Conservation (phyloP, 2,888 invertebrate genomes). For the Hirtodrosophila cameraria region DNA sequence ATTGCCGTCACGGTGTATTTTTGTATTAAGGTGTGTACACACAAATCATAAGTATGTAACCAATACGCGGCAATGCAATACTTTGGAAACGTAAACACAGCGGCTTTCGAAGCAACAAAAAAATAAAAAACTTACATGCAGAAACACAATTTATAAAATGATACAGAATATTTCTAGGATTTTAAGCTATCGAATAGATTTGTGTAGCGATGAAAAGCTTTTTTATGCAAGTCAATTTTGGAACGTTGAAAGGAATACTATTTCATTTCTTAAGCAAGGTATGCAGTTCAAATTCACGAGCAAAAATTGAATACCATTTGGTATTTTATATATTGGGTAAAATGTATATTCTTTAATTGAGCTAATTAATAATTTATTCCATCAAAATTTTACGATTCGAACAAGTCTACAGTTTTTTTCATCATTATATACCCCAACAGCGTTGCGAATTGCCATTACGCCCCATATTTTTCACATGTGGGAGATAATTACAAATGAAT, state of each 20-base stretch:
- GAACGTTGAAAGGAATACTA: conserved; percentile 28
- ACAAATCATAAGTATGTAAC: not conserved
- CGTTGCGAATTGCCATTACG: too few relatives aligned
- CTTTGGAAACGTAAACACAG: conserved; percentile 5
- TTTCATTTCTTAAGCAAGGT: conserved; percentile 11
- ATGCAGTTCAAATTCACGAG: not conserved
- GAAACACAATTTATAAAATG: conserved; percentile 51
- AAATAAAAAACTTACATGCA: conserved; percentile 52
- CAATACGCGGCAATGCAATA: not conserved
- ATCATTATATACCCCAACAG: too few relatives aligned
- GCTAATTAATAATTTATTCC: too few relatives aligned
- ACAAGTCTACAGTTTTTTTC: too few relatives aligned
- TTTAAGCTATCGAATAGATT: conserved; percentile 43
- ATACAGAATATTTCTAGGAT: conserved; percentile 41
- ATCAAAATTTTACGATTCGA: too few relatives aligned
- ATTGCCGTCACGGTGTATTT: conserved; percentile 9
- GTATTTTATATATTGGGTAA: too few relatives aligned
- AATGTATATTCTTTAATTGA: too few relatives aligned
- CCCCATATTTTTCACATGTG: too few relatives aligned
- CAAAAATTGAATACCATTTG: not conserved
- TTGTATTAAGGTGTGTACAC: not conserved
- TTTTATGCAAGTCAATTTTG: not conserved
- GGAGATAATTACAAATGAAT: too few relatives aligned
- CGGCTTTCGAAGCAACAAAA: conserved; percentile 12
- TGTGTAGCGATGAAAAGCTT: conserved; percentile 23